A percentile compares a stretch with the other conserved stretches of the same genome.
Evolutionary conservation across 2,113 vertebrate genomes (phyloP).

Genomic region (Calyptommatus sinebrachiatus): DNA sequence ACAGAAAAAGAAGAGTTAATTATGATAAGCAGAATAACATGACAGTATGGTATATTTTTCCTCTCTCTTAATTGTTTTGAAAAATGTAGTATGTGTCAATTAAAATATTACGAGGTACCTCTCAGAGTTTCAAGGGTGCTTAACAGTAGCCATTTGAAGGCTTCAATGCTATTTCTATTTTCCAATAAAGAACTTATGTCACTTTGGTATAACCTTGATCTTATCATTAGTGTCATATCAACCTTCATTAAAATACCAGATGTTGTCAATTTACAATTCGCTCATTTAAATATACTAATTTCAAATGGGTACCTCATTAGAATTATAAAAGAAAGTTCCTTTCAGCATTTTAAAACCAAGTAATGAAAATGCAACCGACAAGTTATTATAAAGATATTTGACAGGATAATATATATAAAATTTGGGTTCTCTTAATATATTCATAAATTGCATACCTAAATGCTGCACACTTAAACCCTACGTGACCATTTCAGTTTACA

Average conservation of each 20-base stretch:
- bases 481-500: conserved; percentile 3
- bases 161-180: conserved; percentile 45
- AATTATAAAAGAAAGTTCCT: conserved; percentile 45
- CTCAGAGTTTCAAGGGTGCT: conserved; percentile 51
- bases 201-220: conserved; percentile 51
- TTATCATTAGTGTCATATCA: conserved; percentile 39
- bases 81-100: conserved; percentile 14
- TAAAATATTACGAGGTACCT: conserved; percentile 30
- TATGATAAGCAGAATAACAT: background rate
- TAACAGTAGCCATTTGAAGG: conserved; percentile 29
- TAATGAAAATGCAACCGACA: conserved; percentile 21
- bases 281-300: conserved; percentile 48
- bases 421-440: conserved; percentile 27
- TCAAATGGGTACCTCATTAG: conserved; percentile 37
- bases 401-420: conserved; percentile 25
- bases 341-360: conserved; percentile 24
- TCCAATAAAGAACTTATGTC: conserved; percentile 13
- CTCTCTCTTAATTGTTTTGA: conserved; percentile 27
- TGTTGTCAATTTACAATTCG: conserved; percentile 52
- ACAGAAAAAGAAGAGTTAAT: background rate
- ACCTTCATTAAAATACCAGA: conserved; percentile 37
- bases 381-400: conserved; percentile 28
- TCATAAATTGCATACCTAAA: conserved; percentile 11
- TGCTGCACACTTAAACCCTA: conserved; percentile 9
- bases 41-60: background rate